phyloP scores from a whole-genome alignment of 2,888 invertebrate genomes.

The Rugalucina vietnamica region DNA sequence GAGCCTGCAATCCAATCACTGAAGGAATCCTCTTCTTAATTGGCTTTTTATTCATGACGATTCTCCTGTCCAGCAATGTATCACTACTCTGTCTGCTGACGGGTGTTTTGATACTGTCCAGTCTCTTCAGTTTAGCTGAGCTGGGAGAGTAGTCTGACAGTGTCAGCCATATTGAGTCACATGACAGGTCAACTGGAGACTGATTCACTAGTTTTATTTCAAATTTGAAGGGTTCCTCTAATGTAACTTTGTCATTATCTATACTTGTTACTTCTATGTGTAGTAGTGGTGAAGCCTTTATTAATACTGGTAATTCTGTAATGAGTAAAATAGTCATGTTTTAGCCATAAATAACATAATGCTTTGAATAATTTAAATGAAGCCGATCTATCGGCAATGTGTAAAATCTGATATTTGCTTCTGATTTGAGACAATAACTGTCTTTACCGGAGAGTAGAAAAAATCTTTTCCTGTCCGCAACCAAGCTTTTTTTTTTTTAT shows the following conservation, averaged over 20 bases:
- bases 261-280: conserved; percentile 57
- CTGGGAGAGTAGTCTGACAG: conserved; percentile 42
- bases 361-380: too few relatives aligned
- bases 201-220: conserved; percentile 57
- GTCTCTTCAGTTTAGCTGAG: conserved; percentile 13
- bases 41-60: conserved; percentile 70
- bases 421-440: too few relatives aligned
- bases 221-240: conserved; percentile 59
- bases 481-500: too few relatives aligned
- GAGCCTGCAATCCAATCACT: conserved; percentile 65
- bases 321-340: too few relatives aligned
- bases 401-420: too few relatives aligned
- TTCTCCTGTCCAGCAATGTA: conserved; percentile 67
- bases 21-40: conserved; percentile 65
- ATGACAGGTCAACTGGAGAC: conserved; percentile 60
- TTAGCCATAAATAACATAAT: background rate
- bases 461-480: too few relatives aligned
- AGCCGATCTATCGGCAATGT: too few relatives aligned
- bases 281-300: conserved; percentile 68
- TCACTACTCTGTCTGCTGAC: conserved; percentile 68
- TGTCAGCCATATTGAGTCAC: conserved; percentile 66
- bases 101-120: conserved; percentile 43
- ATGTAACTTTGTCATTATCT: conserved; percentile 39
- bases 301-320: conserved; percentile 18
- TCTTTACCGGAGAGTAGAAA: too few relatives aligned